Conservation (phyloP, 2,888 invertebrate genomes). For the Eupithecia centaureata region DNA sequence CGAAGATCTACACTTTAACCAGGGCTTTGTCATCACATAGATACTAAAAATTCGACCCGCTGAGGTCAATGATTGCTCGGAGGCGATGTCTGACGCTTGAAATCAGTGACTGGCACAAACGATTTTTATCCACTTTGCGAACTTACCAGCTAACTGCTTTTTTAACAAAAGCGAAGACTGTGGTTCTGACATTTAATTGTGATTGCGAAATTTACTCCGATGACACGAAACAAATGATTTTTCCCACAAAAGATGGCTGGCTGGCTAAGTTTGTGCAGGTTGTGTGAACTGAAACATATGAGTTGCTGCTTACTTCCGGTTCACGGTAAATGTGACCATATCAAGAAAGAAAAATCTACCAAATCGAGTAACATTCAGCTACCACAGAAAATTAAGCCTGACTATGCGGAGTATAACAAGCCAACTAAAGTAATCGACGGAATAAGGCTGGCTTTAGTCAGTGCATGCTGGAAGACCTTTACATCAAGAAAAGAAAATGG, state of each 20-base stretch:
- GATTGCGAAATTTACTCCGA: conserved; percentile 90
- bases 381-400: background rate
- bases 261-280: conserved; percentile 85
- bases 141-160: conserved; percentile 97
- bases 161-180: conserved; percentile 97
- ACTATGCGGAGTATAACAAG: background rate
- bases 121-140: conserved; percentile 46
- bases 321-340: conserved; percentile 58
- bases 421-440: too few relatives aligned
- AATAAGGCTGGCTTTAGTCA: too few relatives aligned
- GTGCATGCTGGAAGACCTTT: too few relatives aligned
- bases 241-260: conserved; percentile 90
- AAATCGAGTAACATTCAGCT: background rate
- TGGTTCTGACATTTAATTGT: conserved; percentile 96
- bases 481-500: too few relatives aligned
- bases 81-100: conserved; percentile 67
- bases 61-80: conserved; percentile 81
- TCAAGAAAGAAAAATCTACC: conserved; percentile 16
- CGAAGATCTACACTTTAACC: conserved; percentile 18
- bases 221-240: conserved; percentile 89
- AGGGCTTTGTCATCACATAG: conserved; percentile 51
- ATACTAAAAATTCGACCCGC: conserved; percentile 76
- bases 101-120: conserved; percentile 58
- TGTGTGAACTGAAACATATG: conserved; percentile 67
- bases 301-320: conserved; percentile 79